phyloP scores from a whole-genome alignment of 2,797 vertebrate species.

The Tachyglossus aculeatus region DNA sequence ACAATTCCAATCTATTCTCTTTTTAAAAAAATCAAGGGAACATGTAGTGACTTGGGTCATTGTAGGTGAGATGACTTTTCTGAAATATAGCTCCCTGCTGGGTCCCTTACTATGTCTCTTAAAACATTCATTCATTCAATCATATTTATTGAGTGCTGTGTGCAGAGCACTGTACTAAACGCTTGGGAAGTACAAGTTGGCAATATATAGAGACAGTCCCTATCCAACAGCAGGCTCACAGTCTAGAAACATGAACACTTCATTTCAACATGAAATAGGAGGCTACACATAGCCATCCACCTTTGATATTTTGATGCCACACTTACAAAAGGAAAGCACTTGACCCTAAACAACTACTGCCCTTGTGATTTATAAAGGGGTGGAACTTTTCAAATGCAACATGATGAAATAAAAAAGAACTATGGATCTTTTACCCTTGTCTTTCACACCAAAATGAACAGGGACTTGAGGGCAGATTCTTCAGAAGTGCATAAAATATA shows the following conservation, averaged over 20 bases:
- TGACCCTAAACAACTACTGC: fast-evolving
- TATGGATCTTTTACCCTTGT: background rate
- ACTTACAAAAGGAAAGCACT: background rate
- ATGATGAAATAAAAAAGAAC: background rate
- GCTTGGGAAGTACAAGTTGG: too few species aligned
- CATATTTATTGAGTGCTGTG: too few species aligned
- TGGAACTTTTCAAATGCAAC: background rate
- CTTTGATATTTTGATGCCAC: background rate
- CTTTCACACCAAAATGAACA: background rate
- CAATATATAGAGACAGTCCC: too few species aligned
- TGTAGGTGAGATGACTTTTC: conserved; percentile 7
- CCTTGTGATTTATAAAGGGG: background rate
- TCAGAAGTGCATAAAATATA: background rate
- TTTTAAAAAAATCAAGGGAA: background rate
- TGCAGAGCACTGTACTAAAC: too few species aligned
- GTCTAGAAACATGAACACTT: too few species aligned
- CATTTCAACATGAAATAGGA: background rate
- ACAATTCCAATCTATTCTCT: too few species aligned
- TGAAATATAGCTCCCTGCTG: background rate
- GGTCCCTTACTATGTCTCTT: background rate
- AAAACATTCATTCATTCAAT: too few species aligned
- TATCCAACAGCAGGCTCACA: too few species aligned
- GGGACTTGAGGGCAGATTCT: background rate
- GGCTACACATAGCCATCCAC: background rate
- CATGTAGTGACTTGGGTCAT: background rate